Evolutionary conservation across 2,797 vertebrate species (phyloP).

Genomic region (Sebastes hubbsi): DNA sequence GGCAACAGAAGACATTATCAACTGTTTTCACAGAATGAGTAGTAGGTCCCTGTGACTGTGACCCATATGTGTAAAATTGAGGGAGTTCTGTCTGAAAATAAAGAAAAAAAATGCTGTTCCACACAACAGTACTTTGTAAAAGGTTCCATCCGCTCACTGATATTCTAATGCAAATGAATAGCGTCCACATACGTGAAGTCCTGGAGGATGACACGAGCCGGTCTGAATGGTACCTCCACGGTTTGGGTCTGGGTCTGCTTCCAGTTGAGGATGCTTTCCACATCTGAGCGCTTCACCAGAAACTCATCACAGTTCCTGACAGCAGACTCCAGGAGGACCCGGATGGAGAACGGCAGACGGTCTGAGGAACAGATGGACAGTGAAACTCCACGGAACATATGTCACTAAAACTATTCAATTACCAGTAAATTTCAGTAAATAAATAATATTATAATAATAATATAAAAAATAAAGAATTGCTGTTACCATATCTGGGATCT

Average conservation of each 20-base stretch:
- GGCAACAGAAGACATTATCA: background rate
- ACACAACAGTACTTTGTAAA: background rate
- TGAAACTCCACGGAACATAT: background rate
- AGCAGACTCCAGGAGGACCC: constrained; percentile 93
- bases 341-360: constrained; percentile 92
- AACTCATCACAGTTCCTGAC: constrained; percentile 95
- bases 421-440: too few species aligned
- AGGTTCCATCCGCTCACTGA: background rate
- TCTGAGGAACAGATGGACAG: constrained; percentile 67
- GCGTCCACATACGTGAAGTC: constrained; percentile 90
- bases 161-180: background rate
- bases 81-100: background rate
- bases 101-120: background rate
- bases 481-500: constrained; percentile 92
- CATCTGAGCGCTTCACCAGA: constrained; percentile 90
- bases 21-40: background rate
- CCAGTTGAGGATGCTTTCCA: constrained; percentile 96
- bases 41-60: background rate
- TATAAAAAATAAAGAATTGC: background rate
- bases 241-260: constrained; percentile 86
- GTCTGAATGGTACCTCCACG: constrained; percentile 95
- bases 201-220: constrained; percentile 95
- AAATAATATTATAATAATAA: too few species aligned
- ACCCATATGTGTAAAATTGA: background rate
- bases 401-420: background rate